phyloP scores from a whole-genome alignment of 2,888 invertebrate species.

The Cabera pusaria region DNA sequence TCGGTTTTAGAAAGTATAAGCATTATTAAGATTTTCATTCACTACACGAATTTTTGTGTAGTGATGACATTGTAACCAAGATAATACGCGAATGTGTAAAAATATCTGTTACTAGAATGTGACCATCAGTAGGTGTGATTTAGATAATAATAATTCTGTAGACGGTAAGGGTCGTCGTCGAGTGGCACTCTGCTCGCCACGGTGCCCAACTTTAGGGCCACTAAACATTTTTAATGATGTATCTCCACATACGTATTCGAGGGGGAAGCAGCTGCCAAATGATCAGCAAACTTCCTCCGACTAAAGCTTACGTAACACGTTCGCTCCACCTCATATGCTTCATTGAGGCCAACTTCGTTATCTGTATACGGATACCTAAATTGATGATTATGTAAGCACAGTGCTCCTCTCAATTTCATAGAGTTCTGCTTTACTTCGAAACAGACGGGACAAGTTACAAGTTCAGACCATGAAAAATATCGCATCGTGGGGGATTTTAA shows the following conservation, averaged over 20 bases:
- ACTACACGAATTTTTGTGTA: conserved; percentile 1
- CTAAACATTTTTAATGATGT: conserved; percentile 34
- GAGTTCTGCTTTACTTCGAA: too few species aligned
- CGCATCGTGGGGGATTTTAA: too few species aligned
- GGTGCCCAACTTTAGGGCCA: neutral
- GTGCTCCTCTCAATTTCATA: too few species aligned
- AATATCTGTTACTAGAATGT: conserved; percentile 1
- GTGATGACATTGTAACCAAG: conserved; percentile 1
- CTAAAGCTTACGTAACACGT: conserved; percentile 57
- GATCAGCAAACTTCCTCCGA: conserved; percentile 54
- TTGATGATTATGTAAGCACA: conserved; percentile 7
- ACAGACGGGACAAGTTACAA: too few species aligned
- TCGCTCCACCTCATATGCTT: conserved; percentile 42
- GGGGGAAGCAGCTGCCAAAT: conserved; percentile 48
- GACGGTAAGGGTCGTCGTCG: conserved; percentile 1
- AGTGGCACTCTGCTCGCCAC: neutral
- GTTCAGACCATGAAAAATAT: too few species aligned
- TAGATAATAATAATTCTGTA: conserved; percentile 1
- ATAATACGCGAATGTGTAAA: neutral
- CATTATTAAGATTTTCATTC: conserved; percentile 6
- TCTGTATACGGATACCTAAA: conserved; percentile 9
- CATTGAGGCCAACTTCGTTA: conserved; percentile 46
- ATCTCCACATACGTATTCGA: conserved; percentile 50
- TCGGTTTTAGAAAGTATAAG: conserved; percentile 11
- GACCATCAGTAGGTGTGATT: neutral